Percentiles rank a stretch among this genome's conserved stretches.
Evolutionary conservation across 2,113 vertebrate species (phyloP).

Genomic region (Pedionomus torquatus): DNA sequence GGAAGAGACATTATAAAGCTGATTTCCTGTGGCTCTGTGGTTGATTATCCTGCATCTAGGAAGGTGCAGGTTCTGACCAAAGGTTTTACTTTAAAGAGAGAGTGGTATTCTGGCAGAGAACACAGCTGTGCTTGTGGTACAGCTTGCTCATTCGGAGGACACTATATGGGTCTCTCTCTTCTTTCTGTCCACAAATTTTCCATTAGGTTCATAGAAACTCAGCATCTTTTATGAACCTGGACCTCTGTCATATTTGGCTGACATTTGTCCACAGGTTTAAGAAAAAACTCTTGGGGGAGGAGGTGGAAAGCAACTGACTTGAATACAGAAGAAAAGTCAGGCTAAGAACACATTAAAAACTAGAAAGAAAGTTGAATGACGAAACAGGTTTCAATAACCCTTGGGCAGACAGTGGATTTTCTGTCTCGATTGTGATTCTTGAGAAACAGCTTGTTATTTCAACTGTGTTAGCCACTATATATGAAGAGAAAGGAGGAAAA

Average conservation of each 20-base stretch:
- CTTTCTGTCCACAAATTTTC: background rate
- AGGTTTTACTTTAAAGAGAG: background rate
- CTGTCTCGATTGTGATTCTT: background rate
- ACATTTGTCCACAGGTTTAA: background rate
- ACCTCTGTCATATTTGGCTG: background rate
- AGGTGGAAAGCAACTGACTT: background rate
- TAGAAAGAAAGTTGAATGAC: background rate
- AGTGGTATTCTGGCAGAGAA: accelerated
- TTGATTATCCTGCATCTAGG: background rate
- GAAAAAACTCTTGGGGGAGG: background rate
- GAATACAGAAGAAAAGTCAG: background rate
- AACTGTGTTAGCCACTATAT: background rate
- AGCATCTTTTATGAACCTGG: background rate
- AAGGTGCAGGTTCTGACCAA: background rate
- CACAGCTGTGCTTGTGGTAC: background rate
- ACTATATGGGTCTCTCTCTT: background rate
- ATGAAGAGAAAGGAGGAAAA: background rate
- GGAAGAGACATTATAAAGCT: background rate
- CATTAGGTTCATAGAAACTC: background rate
- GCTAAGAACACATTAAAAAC: background rate
- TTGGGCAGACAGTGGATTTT: background rate
- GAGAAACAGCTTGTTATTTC: background rate
- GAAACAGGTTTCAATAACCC: background rate
- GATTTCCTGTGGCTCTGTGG: background rate
- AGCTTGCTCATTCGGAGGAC: background rate